These are phyloP conservation scores for Todiramphus saurophagus DNA, from an alignment of 2,113 vertebrate species.

Conservation along the genomic window DNA sequence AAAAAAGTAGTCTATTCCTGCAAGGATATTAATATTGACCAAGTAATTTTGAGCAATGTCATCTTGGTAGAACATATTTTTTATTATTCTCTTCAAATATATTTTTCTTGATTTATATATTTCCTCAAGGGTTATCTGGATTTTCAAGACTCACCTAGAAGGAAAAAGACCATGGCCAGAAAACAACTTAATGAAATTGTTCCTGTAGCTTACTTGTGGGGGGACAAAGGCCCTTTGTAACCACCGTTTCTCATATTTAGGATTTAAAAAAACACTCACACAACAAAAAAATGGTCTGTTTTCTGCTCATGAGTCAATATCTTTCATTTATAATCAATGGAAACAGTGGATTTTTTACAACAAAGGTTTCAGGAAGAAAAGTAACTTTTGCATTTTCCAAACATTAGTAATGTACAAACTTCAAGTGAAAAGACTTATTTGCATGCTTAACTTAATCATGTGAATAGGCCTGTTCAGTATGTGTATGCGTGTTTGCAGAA, in stretches of 20 bases:
- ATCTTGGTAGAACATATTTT: neutral
- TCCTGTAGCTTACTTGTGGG: neutral
- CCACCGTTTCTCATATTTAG: neutral
- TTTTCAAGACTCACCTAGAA: neutral
- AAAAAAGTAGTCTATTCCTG: neutral
- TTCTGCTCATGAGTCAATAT: neutral
- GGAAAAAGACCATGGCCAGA: neutral
- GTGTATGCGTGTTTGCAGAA: neutral
- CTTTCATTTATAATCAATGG: neutral
- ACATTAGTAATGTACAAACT: neutral
- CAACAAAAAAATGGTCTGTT: rapidly evolving
- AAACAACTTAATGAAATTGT: neutral
- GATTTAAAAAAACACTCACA: neutral
- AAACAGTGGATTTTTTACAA: neutral
- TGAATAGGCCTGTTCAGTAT: slow-evolving; percentile 48
- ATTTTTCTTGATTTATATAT: neutral
- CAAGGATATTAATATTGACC: neutral
- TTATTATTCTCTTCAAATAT: neutral
- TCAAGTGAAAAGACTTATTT: slow-evolving; percentile 43
- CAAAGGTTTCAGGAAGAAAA: neutral
- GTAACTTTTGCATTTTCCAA: neutral
- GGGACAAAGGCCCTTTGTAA: neutral
- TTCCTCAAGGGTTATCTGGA: neutral
- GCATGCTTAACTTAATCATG: slow-evolving; percentile 43
- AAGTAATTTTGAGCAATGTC: neutral